Evolutionary conservation across 1,140 invertebrate genomes (phyloP), one percentile per base, ranked within the genome.

Genomic region (Cydia strobilella): DNA sequence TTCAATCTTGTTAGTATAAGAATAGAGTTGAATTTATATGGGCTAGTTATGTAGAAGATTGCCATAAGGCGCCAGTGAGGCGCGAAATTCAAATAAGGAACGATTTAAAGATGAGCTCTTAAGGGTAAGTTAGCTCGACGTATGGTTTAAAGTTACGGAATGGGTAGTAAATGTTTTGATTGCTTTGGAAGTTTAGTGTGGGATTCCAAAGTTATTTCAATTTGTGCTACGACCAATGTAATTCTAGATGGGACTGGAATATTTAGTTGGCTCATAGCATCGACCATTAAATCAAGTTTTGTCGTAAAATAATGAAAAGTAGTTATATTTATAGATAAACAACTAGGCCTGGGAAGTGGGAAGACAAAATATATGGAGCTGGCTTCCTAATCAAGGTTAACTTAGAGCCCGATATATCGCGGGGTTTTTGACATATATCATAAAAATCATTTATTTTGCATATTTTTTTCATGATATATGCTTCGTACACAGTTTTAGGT

Each of bases 101-200:
- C 65, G 65, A 69, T 69, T 69, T 69, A 69, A 69, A 69, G 65
- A 69, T 69, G 65, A 69, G 65, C 65, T 69, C 65, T 69, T 69
- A 69, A 69, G 65, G 27, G 15, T 35, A 69, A 69, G 65, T 42
- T 39, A 69, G 35, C 35, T 39, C 15, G 31, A 63, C 73, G 76
- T 79, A 72, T 77, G 66, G n/a, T 69, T 69, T 42, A 42, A 39
- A 69, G 27, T 35, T 59, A 23, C 54, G 54, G 65, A 10, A 69
- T 69, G 31, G 63, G 31, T 69, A 69, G 65, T 69, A 39, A 69
- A 69, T 69, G 65, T n/a, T 69, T 69, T 69, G 65, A 69, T 69
- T 69, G 65, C 27, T 12, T 13, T 65, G n/a, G 15, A 59, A 69
- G 65, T 69, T 69, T 69, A 69, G 65, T 69, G 15, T 3, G 27